phyloP scores from a whole-genome alignment of 1,140 invertebrate genomes.

The Sesamia nonagrioides region DNA sequence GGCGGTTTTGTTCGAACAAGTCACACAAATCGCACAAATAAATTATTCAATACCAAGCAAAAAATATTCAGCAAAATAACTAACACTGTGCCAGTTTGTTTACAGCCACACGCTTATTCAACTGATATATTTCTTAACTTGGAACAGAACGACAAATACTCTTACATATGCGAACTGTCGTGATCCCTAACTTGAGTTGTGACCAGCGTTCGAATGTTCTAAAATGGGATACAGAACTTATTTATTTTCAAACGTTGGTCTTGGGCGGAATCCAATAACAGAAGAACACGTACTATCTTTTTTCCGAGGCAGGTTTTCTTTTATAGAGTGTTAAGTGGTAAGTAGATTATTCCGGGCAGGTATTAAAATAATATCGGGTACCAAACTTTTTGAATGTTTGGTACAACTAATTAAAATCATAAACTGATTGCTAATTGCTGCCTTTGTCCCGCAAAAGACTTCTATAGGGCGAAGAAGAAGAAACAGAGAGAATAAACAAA shows the following conservation, averaged over 20 bases:
- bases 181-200: conserved; percentile 17
- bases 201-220: conserved; percentile 14
- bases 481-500: no score
- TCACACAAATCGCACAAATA: no score
- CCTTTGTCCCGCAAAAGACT: no score
- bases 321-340: not conserved
- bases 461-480: no score
- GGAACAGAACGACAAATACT: not conserved
- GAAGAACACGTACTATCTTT: not conserved
- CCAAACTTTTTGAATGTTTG: no score
- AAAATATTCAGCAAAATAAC: not conserved
- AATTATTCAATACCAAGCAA: no score
- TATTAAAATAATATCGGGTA: no score
- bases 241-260: conserved; percentile 8
- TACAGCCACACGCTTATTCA: not conserved
- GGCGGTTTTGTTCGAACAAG: no score
- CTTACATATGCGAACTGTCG: conserved; percentile 27
- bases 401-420: no score
- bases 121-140: not conserved
- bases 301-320: not conserved
- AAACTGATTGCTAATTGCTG: no score
- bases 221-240: conserved; percentile 5
- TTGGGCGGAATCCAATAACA: conserved; percentile 10
- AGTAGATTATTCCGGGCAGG: no score
- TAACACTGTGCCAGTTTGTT: not conserved